Conservation (phyloP, 2,888 invertebrate species). For the Clitarchus hookeri region DNA sequence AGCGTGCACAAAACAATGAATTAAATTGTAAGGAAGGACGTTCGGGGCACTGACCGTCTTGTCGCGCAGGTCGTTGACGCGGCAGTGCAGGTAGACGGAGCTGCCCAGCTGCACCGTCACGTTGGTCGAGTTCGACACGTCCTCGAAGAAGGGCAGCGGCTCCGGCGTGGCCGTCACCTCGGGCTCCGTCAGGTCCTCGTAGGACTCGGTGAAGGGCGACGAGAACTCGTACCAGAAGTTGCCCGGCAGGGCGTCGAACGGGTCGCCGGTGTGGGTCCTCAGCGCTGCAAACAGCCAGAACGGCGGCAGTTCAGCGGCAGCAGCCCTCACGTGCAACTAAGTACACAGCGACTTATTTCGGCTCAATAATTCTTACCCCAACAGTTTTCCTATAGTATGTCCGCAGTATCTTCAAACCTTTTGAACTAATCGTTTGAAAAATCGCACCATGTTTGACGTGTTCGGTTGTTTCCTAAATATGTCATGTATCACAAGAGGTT, state of each 20-base stretch:
- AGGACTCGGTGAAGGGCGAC: constrained; percentile 41
- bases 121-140: constrained; percentile 62
- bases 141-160: constrained; percentile 74
- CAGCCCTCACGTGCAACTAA: too few relatives aligned
- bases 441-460: too few relatives aligned
- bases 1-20: too few relatives aligned
- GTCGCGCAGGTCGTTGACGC: constrained; percentile 70
- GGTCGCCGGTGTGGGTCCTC: constrained; percentile 34
- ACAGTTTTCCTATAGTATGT: too few relatives aligned
- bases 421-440: too few relatives aligned
- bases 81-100: constrained; percentile 67
- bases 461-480: too few relatives aligned
- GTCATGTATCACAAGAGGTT: too few relatives aligned
- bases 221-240: constrained; percentile 41
- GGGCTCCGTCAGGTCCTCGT: constrained; percentile 38
- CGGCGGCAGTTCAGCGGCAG: too few relatives aligned
- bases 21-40: too few relatives aligned
- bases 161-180: constrained; percentile 63
- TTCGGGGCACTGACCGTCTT: constrained; percentile 62
- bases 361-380: too few relatives aligned
- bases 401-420: too few relatives aligned
- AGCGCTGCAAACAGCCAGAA: constrained; percentile 20
- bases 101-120: constrained; percentile 70
- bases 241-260: constrained; percentile 38
- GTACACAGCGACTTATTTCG: too few relatives aligned